Conservation (phyloP, 2,888 invertebrate genomes). For the Lasioglossum leucozonium region DNA sequence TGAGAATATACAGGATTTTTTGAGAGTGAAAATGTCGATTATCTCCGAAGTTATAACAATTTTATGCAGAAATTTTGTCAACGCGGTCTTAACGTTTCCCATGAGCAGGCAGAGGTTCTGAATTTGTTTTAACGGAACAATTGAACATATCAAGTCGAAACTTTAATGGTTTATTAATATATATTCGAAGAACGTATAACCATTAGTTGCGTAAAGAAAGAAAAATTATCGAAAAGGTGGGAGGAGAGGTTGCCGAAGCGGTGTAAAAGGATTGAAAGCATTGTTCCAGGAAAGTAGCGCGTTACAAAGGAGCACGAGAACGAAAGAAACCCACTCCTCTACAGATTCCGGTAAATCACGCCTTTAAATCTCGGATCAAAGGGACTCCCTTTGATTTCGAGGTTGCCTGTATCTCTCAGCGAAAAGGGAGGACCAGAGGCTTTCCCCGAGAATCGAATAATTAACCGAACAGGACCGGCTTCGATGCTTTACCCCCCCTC, state of each 20-base stretch:
- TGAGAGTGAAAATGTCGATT: background rate
- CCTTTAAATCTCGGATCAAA: slow-evolving; percentile 53
- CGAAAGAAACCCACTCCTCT: slow-evolving; percentile 35
- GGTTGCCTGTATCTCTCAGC: background rate
- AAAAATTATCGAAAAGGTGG: slow-evolving; percentile 35
- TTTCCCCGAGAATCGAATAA: slow-evolving; percentile 52
- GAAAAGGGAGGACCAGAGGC: background rate
- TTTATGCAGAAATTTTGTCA: no score
- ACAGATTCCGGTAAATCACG: slow-evolving; percentile 47
- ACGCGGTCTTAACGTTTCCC: no score
- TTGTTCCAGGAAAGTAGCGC: slow-evolving; percentile 31
- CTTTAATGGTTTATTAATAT: no score
- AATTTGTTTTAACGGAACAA: background rate
- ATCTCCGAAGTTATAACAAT: background rate
- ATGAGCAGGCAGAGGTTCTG: no score
- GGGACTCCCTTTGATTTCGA: slow-evolving; percentile 25
- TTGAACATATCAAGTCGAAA: background rate
- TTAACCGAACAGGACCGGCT: slow-evolving; percentile 48
- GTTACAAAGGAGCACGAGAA: background rate
- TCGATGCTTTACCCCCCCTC: background rate
- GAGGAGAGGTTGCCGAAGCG: background rate
- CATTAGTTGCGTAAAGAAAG: no score
- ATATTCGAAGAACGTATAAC: no score
- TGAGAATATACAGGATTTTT: background rate
- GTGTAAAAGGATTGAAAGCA: slow-evolving; percentile 38